Conservation (phyloP, 1,140 invertebrate species). For the Aphelinus certus region DNA sequence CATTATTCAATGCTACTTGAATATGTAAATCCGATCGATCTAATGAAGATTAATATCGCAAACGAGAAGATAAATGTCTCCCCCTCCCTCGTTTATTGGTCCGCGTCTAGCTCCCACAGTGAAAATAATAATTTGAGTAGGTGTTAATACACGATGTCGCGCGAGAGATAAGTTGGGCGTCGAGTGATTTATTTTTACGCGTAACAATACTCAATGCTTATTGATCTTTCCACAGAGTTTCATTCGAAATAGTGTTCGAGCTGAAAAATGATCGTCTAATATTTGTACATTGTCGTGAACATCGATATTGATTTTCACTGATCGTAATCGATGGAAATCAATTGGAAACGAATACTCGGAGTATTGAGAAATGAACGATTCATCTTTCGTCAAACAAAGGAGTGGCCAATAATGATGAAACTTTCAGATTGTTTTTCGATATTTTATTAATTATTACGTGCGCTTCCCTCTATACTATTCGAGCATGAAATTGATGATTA, state of each 20-base stretch:
- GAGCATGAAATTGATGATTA: no score
- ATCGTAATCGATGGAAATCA: not conserved
- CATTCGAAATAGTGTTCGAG: slow-evolving; percentile 11
- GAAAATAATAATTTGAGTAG: slow-evolving; percentile 27
- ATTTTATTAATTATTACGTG: no score
- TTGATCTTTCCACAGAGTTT: not conserved
- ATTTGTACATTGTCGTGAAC: slow-evolving; percentile 5
- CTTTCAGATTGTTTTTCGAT: no score
- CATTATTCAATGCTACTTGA: slow-evolving; percentile 31
- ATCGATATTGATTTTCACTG: slow-evolving; percentile 29
- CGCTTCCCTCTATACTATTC: no score
- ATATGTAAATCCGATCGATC: slow-evolving; percentile 1
- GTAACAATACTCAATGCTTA: slow-evolving; percentile 35
- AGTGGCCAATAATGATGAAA: no score
- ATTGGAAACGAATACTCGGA: no score
- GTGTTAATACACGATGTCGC: slow-evolving; percentile 28
- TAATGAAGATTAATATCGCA: slow-evolving; percentile 35
- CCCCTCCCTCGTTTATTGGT: not conserved
- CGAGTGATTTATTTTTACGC: slow-evolving; percentile 29
- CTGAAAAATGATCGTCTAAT: slow-evolving; percentile 26
- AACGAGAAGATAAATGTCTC: slow-evolving; percentile 21
- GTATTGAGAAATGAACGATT: no score
- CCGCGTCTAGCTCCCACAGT: not conserved
- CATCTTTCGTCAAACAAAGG: no score
- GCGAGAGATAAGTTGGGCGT: slow-evolving; percentile 6